Percentiles rank a stretch among this genome's conserved stretches.
phyloP scores from a whole-genome alignment of 2,113 vertebrate genomes.

The Microcebus lehilahytsara region DNA sequence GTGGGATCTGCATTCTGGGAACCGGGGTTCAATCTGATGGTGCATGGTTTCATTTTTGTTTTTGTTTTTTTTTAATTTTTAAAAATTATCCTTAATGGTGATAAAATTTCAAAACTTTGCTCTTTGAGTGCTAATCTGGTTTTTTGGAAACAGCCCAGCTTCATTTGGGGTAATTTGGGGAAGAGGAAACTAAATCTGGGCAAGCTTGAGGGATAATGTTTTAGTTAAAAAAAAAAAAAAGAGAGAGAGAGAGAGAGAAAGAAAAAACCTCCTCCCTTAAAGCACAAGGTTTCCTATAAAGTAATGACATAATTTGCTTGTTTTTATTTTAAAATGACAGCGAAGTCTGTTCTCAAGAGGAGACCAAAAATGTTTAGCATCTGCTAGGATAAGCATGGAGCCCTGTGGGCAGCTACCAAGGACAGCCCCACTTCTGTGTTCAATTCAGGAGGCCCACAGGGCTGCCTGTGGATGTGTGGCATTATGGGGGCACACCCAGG shows the following conservation, averaged over 20 bases:
- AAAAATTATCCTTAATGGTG: background rate
- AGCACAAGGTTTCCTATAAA: slow-evolving; percentile 47
- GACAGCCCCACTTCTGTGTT: background rate
- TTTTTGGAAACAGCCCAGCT: slow-evolving; percentile 53
- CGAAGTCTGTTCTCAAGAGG: background rate
- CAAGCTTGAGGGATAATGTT: slow-evolving; percentile 20
- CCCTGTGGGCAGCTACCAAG: background rate
- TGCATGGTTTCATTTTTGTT: background rate
- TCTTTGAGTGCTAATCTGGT: slow-evolving; percentile 50
- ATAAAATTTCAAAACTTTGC: background rate
- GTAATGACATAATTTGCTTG: slow-evolving; percentile 20
- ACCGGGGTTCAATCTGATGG: background rate
- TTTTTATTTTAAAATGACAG: slow-evolving; percentile 32
- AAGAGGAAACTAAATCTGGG: slow-evolving; percentile 44
- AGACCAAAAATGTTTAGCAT: background rate
- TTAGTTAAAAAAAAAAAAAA: background rate
- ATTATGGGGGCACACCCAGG: background rate
- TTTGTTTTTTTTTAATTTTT: background rate
- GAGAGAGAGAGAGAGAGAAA: background rate
- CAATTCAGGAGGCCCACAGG: background rate
- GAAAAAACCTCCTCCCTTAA: background rate
- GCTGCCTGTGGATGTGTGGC: background rate
- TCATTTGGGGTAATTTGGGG: slow-evolving; percentile 24
- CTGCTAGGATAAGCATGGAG: background rate
- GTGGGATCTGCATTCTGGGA: background rate